Evolutionary conservation across 1,140 invertebrate species (phyloP), one percentile per base, ranked within the genome.

Genomic region (Brachionus asplanchnoidis): DNA sequence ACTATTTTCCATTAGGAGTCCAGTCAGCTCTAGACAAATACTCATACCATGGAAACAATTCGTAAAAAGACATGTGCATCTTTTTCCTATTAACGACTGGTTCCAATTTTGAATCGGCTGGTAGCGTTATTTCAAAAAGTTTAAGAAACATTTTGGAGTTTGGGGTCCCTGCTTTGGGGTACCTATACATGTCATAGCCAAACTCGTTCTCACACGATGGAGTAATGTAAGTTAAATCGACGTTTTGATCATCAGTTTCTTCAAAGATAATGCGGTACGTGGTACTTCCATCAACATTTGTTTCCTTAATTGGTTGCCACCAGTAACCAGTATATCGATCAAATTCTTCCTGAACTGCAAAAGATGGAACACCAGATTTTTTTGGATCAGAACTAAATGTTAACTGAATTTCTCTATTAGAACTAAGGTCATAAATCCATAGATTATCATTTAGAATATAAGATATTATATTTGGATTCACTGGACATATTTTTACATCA

Each of bases 261-360:
- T 99, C 97, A 88, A 96, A 98, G 14, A 98, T 92, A 90, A 99
- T 95, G 87, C 94, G 92, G 91, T 95, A 97, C 89, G 79, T 85
- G 26, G 56, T 46, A 11, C 28, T 50, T 84, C 92, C 92, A 90
- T 94, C 93, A 91, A 79, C 5, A 23, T 53, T 32, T 70, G 40
- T 42, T 65, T 60, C 78, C 20, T 40, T 65, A 23, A 84, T 68
- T 5, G 96, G 96, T 87, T 96, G 94, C 97, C 97, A 99, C 97
- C 97, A 99, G 88, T 95, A 97, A 0, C 97, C 97, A 85, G 94
- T 94, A 89, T 96, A 98, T 40, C 97, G 92, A 87, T 94, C 95
- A 91, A 99, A 98, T 91, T 99, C 97, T 91, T 99, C 97, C 91
- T 98, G 97, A 89, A 97, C 97, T 0, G 99, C 95, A 90, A 98